phyloP scores from a whole-genome alignment of 2,113 vertebrate genomes.

The Chunga burmeisteri region DNA sequence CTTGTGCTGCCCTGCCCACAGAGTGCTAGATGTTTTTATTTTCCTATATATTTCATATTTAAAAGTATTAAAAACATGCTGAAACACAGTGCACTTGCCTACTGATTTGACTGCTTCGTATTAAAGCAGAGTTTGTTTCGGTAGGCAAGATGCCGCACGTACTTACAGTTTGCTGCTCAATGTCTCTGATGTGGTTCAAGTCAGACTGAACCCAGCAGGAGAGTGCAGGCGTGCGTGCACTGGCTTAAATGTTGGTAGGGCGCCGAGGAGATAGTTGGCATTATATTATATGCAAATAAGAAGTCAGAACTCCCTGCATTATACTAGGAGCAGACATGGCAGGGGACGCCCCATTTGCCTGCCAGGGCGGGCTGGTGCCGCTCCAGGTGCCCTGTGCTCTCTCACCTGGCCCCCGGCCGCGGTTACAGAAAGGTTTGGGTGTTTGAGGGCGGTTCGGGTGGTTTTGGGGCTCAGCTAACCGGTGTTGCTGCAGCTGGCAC shows the following conservation, averaged over 20 bases:
- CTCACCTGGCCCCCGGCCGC: not conserved
- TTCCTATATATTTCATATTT: not conserved
- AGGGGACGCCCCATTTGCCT: not conserved
- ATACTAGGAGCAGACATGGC: not conserved
- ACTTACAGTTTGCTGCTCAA: not conserved
- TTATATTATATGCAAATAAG: not conserved
- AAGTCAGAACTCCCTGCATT: not conserved
- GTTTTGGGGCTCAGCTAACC: not conserved
- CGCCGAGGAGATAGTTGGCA: not conserved
- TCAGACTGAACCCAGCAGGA: not conserved
- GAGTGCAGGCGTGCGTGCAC: not conserved
- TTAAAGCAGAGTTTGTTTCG: not conserved
- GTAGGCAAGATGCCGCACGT: not conserved
- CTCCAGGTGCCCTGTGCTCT: not conserved
- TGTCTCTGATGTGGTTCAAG: not conserved
- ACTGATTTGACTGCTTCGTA: not conserved
- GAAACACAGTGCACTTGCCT: not conserved
- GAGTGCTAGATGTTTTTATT: not conserved
- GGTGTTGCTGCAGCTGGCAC: not conserved
- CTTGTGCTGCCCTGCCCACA: not conserved
- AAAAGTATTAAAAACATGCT: not conserved
- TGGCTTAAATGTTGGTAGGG: not conserved
- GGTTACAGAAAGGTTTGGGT: not conserved
- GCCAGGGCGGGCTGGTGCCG: not conserved
- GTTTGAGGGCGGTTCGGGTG: not conserved